These are phyloP conservation scores for Petrolisthes cinctipes DNA, from an alignment of 2,888 invertebrate genomes.

Conservation along the genomic window DNA sequence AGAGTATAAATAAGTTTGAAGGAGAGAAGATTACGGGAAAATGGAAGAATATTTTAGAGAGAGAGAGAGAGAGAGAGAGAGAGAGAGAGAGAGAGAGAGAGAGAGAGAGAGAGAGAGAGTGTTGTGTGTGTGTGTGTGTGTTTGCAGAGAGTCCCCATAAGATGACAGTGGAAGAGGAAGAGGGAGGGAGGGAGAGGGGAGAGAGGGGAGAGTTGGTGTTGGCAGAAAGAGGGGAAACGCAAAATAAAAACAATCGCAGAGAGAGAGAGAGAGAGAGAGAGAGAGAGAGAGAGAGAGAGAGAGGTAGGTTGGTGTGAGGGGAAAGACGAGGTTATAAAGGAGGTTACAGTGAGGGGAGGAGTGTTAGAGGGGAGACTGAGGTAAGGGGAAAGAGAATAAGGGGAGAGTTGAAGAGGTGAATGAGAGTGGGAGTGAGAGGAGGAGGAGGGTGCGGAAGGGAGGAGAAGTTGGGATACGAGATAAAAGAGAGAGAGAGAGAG, in stretches of 20 bases:
- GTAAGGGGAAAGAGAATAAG: background rate
- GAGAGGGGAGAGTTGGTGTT: background rate
- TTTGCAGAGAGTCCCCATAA: background rate
- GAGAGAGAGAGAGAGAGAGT: too few species aligned
- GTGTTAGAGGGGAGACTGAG: background rate
- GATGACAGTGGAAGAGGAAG: background rate
- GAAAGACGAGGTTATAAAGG: background rate
- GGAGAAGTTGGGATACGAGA: background rate
- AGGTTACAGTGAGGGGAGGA: background rate
- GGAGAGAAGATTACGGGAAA: too few species aligned
- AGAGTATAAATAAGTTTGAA: too few species aligned
- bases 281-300: background rate
- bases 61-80: too few species aligned
- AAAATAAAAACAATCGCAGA: background rate
- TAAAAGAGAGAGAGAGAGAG: background rate
- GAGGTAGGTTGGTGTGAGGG: background rate
- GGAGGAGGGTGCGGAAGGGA: background rate
- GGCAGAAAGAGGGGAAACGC: background rate
- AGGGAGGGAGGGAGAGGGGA: background rate
- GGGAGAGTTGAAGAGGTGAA: background rate
- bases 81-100: too few species aligned
- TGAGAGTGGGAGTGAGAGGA: background rate
- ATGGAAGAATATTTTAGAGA: too few species aligned
- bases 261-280: conserved; percentile 4
- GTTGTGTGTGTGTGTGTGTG: too few species aligned